Evolutionary conservation across 2,888 invertebrate species (phyloP).

Genomic region (Platycheirus rosarum): DNA sequence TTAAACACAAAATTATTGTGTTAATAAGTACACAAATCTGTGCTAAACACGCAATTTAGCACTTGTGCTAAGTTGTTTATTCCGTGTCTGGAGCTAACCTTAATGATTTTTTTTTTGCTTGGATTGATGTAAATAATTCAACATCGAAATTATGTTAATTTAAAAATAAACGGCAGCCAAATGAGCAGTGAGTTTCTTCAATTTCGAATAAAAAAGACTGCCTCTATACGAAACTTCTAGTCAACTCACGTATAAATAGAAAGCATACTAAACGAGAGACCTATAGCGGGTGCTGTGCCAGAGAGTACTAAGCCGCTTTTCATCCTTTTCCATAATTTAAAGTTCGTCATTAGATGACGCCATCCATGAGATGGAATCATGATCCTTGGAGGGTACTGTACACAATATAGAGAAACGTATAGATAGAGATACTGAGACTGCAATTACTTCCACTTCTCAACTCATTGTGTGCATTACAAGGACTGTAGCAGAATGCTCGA

Average conservation of each 20-base stretch:
- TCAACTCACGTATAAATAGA: slow-evolving; percentile 59
- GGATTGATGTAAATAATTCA: slow-evolving; percentile 37
- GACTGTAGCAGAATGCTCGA: slow-evolving; percentile 53
- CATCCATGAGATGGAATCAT: slow-evolving; percentile 41
- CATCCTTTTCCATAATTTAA: slow-evolving; percentile 48
- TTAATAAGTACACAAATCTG: slow-evolving; percentile 60
- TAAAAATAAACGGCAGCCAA: slow-evolving; percentile 26
- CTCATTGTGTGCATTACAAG: slow-evolving; percentile 67
- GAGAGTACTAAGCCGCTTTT: slow-evolving; percentile 10
- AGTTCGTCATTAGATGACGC: slow-evolving; percentile 54
- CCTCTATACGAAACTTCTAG: slow-evolving; percentile 33
- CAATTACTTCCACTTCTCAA: slow-evolving; percentile 69
- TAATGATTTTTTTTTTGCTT: slow-evolving; percentile 20
- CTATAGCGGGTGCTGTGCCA: slow-evolving; percentile 43
- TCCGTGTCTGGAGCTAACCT: slow-evolving; percentile 48
- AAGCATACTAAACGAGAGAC: slow-evolving; percentile 28
- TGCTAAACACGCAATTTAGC: slow-evolving; percentile 57
- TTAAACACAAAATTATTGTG: slow-evolving; percentile 57
- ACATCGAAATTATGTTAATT: slow-evolving; percentile 40
- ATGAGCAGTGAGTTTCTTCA: slow-evolving; percentile 7
- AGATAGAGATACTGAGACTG: slow-evolving; percentile 49
- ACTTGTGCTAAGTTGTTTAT: slow-evolving; percentile 53
- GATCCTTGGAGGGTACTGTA: slow-evolving; percentile 48
- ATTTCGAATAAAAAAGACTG: slow-evolving; percentile 35
- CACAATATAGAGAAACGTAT: neutral